These are phyloP conservation scores for Muscicapa striata DNA, from an alignment of 2,797 vertebrate species.

Conservation along the genomic window DNA sequence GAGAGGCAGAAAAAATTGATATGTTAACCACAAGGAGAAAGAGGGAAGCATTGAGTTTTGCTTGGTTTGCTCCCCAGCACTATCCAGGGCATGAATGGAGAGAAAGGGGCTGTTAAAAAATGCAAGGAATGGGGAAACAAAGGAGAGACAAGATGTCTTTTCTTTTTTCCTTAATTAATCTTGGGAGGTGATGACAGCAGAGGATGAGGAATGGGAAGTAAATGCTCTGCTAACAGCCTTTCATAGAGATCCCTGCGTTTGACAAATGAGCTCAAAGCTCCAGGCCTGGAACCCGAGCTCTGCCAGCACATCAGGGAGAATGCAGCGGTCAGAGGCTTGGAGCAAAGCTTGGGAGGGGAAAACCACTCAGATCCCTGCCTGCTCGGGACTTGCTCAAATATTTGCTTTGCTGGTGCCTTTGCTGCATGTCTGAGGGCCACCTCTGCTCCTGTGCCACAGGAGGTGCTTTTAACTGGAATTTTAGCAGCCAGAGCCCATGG, in stretches of 20 bases:
- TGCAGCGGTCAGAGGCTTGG: background rate
- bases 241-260: conserved; percentile 69
- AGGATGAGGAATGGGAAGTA: conserved; percentile 73
- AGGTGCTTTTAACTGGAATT: background rate
- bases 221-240: conserved; percentile 74
- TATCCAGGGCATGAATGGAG: background rate
- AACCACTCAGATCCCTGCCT: background rate
- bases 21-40: background rate
- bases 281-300: conserved; percentile 30
- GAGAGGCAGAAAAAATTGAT: background rate
- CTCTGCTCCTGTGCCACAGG: background rate
- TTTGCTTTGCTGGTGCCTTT: background rate
- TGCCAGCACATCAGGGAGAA: conserved; percentile 40
- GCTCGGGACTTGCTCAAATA: background rate
- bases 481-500: background rate
- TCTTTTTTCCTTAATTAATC: conserved; percentile 73
- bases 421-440: background rate
- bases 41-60: background rate
- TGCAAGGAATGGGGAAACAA: conserved; percentile 9
- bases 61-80: conserved; percentile 10
- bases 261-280: conserved; percentile 71
- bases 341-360: background rate
- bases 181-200: conserved; percentile 60
- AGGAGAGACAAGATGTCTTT: conserved; percentile 52
- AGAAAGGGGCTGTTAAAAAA: background rate